phyloP scores from a whole-genome alignment of 2,888 invertebrate genomes.

The Petrophora chlorosata region DNA sequence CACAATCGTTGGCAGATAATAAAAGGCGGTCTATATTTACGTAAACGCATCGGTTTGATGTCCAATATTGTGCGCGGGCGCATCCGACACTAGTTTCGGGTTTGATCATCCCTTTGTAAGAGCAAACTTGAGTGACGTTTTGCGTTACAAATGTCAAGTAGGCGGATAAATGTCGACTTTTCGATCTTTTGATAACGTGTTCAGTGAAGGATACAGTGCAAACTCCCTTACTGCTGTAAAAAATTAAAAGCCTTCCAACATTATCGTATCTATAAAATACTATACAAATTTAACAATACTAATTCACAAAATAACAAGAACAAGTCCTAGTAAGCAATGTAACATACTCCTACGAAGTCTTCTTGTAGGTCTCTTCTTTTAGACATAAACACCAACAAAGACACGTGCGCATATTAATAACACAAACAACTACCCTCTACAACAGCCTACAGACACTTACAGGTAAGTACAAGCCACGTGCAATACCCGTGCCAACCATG shows the following conservation, averaged over 20 bases:
- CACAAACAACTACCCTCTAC: background rate
- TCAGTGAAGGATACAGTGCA: no score
- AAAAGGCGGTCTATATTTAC: constrained; percentile 78
- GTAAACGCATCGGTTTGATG: constrained; percentile 79
- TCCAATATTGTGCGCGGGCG: constrained; percentile 71
- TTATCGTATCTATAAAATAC: no score
- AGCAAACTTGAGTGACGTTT: constrained; percentile 67
- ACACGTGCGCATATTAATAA: background rate
- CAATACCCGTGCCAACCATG: background rate
- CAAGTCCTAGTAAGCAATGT: no score
- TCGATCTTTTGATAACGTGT: background rate
- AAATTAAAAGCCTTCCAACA: no score
- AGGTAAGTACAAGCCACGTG: background rate
- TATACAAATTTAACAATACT: no score
- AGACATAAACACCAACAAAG: constrained; percentile 4
- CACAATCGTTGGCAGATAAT: constrained; percentile 78
- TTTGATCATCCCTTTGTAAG: constrained; percentile 49
- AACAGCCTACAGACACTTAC: background rate
- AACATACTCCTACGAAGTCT: no score
- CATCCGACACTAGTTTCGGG: constrained; percentile 66
- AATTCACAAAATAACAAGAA: no score
- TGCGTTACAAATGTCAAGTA: constrained; percentile 58
- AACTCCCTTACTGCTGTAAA: no score
- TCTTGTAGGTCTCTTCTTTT: no score
- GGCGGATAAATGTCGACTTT: constrained; percentile 48